Conservation (phyloP, 2,888 invertebrate genomes). For the Thymelicus lineola region DNA sequence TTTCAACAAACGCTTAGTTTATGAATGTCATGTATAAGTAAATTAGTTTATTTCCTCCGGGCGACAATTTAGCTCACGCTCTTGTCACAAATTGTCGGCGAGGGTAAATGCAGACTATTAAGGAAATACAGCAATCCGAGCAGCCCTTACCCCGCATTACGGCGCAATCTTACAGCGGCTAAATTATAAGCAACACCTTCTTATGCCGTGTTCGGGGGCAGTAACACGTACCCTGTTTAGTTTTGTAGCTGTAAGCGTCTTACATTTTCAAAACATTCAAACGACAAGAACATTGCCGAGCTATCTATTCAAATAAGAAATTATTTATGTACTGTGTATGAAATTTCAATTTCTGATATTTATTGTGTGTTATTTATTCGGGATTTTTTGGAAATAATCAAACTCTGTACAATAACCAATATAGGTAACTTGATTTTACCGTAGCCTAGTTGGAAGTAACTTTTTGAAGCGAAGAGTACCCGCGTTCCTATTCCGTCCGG, state of each 20-base stretch:
- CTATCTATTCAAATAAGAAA: background rate
- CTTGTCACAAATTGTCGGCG: slow-evolving; percentile 83
- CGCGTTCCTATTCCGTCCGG: no score
- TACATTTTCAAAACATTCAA: slow-evolving; percentile 20
- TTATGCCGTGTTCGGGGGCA: slow-evolving; percentile 74
- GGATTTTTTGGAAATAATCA: no score
- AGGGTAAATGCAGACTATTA: slow-evolving; percentile 84
- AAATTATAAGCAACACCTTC: slow-evolving; percentile 84
- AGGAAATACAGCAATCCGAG: slow-evolving; percentile 84
- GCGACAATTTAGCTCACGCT: slow-evolving; percentile 83
- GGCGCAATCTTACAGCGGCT: slow-evolving; percentile 78
- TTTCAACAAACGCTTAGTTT: slow-evolving; percentile 65
- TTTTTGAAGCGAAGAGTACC: no score
- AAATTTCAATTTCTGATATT: background rate
- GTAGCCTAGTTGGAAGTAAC: no score
- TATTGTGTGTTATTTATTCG: no score
- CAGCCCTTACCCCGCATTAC: slow-evolving; percentile 82
- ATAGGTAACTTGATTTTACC: no score
- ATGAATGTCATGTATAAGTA: slow-evolving; percentile 77
- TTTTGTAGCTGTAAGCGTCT: slow-evolving; percentile 24
- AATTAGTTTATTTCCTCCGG: slow-evolving; percentile 84
- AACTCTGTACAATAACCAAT: no score
- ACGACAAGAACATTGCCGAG: background rate
- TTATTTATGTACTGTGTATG: background rate
- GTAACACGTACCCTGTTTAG: slow-evolving; percentile 59